Percentiles rank a stretch among this genome's conserved stretches.
Evolutionary conservation across 2,113 vertebrate genomes (phyloP).

Genomic region (Halichoerus grypus): DNA sequence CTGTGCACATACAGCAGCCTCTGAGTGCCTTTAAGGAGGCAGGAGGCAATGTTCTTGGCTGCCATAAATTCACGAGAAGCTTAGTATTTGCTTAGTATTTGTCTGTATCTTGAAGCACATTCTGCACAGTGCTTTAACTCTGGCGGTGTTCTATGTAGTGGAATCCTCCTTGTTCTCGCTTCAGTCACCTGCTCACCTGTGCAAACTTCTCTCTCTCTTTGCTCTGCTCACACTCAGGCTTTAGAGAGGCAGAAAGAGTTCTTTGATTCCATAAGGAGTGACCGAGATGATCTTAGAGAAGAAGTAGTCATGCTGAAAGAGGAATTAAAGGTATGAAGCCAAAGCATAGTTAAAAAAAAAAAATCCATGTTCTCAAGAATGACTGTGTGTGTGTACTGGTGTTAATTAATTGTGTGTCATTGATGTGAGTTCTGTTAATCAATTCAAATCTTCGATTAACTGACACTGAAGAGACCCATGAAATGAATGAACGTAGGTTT

Average conservation of each 20-base stretch:
- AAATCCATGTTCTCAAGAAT: neutral
- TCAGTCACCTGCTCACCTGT: conserved; percentile 56
- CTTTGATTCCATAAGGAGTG: conserved; percentile 95
- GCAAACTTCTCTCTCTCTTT: neutral
- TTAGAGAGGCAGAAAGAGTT: conserved; percentile 99
- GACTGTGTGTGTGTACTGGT: accelerated
- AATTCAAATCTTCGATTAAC: accelerated
- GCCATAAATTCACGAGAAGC: accelerated
- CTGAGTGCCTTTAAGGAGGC: accelerated
- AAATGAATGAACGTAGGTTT: accelerated
- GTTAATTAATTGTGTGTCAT: accelerated
- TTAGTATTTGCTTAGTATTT: accelerated
- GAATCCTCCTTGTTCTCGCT: conserved; percentile 34
- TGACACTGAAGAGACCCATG: accelerated
- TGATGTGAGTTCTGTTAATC: neutral
- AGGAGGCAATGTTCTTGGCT: accelerated
- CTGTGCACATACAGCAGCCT: accelerated
- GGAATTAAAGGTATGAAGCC: conserved; percentile 94
- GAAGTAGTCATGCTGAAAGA: conserved; percentile 95
- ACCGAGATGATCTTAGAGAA: conserved; percentile 97
- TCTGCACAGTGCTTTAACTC: neutral
- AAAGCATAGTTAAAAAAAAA: neutral
- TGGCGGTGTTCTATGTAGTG: neutral
- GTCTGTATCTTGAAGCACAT: accelerated
- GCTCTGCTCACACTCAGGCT: conserved; percentile 89